Evolutionary conservation across 2,888 invertebrate species (phyloP).

Genomic region (Megalurothrips usitatus): DNA sequence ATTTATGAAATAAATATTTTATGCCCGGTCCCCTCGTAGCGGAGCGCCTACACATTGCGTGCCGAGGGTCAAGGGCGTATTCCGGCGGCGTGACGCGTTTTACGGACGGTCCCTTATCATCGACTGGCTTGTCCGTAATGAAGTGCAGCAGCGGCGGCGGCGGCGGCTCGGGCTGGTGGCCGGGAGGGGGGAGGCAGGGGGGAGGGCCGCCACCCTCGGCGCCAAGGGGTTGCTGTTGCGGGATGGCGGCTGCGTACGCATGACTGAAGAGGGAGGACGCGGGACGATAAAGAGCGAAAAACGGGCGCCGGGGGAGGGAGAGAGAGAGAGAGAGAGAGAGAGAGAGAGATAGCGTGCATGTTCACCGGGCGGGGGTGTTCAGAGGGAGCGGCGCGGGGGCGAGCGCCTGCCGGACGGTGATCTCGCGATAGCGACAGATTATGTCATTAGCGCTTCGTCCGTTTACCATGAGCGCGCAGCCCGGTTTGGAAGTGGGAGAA

Average conservation of each 20-base stretch:
- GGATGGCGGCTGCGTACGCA: neutral
- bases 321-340: too few relatives aligned
- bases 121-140: neutral
- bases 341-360: too few relatives aligned
- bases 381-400: too few relatives aligned
- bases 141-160: neutral
- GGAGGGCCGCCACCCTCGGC: neutral
- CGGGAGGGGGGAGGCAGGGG: neutral
- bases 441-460: neutral
- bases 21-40: too few relatives aligned
- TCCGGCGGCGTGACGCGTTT: too few relatives aligned
- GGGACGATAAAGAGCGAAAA: neutral
- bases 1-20: too few relatives aligned
- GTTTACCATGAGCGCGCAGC: neutral
- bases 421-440: constrained; percentile 12
- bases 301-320: neutral
- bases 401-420: neutral
- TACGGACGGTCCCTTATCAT: too few relatives aligned
- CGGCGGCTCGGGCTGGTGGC: too few relatives aligned
- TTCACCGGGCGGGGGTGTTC: too few relatives aligned
- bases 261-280: neutral
- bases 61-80: too few relatives aligned
- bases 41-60: too few relatives aligned
- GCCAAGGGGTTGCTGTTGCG: neutral
- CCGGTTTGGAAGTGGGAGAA: too few relatives aligned